Percentiles rank a stretch among this genome's conserved stretches.
Conservation (phyloP, 1,140 invertebrate species). For the Drosophila busckii region DNA sequence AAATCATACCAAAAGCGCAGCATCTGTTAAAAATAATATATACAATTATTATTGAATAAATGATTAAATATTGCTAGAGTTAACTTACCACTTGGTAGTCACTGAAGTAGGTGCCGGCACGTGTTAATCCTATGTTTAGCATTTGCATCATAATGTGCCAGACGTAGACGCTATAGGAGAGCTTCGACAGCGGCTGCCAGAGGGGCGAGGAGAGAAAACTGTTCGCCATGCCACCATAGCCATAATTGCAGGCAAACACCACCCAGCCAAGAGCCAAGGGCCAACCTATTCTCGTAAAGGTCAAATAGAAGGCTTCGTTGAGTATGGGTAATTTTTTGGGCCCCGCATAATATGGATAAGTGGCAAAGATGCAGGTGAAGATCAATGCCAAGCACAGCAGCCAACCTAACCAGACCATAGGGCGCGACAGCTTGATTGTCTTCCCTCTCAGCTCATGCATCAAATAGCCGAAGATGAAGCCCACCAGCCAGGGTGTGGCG, state of each 20-base stretch:
- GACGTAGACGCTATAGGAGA: conserved; percentile 81
- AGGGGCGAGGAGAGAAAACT: conserved; percentile 79
- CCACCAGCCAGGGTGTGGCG: conserved; percentile 60
- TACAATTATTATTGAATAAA: neutral
- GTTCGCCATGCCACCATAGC: conserved; percentile 82
- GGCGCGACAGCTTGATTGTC: conserved; percentile 17
- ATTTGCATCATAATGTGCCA: conserved; percentile 74
- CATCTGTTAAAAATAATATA: conserved; percentile 17
- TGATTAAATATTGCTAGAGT: neutral
- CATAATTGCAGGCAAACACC: conserved; percentile 84
- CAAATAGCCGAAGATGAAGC: conserved; percentile 59
- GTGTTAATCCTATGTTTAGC: conserved; percentile 23
- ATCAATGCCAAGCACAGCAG: conserved; percentile 51
- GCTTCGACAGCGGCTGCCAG: conserved; percentile 80
- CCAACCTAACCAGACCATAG: conserved; percentile 51
- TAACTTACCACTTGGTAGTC: conserved; percentile 60
- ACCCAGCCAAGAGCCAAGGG: conserved; percentile 83
- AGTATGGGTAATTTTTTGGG: conserved; percentile 33
- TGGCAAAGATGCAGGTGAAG: conserved; percentile 55
- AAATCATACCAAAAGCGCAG: conserved; percentile 56
- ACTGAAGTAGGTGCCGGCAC: conserved; percentile 50
- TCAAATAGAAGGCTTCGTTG: conserved; percentile 82
- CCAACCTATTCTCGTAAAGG: conserved; percentile 83
- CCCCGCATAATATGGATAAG: conserved; percentile 61
- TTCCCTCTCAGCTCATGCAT: conserved; percentile 44